Evolutionary conservation across 2,888 invertebrate genomes (phyloP), one percentile per base, ranked within the genome.

Genomic region (Noctuana brunneofusca): DNA sequence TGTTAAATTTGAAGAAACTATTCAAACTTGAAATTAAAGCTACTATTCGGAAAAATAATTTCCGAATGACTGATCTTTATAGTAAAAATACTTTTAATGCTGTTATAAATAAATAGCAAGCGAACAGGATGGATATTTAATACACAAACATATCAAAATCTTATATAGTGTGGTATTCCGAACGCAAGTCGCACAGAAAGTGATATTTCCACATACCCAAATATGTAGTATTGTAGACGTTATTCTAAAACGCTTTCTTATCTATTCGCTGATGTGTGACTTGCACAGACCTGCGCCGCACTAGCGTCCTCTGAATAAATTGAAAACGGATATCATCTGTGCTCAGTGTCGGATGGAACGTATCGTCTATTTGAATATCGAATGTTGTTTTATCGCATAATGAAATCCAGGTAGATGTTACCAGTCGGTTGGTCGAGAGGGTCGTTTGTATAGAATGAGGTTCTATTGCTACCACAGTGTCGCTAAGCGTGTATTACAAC

Each of bases 321-420:
- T 71, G 67, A 69, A 71, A 66, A 52, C 53, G 48, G 69, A 70
- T 73, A 71, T 66, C 66, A 70, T 71, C 70, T 64, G 49, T 55
- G 55, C 53, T 63, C 38, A 53, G 53, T 62, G 65, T 48, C 56
- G 62, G 66, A 57, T 60, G 27, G 56, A 62, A 63, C 59, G 65
- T 66, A 64, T 65, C 64, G 49, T 63, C 65, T 52, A 64, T 63
- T 65, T 70, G 69, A 65, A 69, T 69, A 66, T 70, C 66, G 64
- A 60, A 66, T 57, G 63, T 65, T 66, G 57, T 64, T 66, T 68
- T 70, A 68, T 68, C 68, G 60, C 30, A 16, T 64, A 68, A 67
- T 66, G 63, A 65, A 67, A 66, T 69, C 63, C 32, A 49, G 64
- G 57, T 60, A 58, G 41, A 55, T 48, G 46, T 55, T 50, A 3